Conservation (phyloP, 2,888 invertebrate species). For the Drosophila kanekoi region DNA sequence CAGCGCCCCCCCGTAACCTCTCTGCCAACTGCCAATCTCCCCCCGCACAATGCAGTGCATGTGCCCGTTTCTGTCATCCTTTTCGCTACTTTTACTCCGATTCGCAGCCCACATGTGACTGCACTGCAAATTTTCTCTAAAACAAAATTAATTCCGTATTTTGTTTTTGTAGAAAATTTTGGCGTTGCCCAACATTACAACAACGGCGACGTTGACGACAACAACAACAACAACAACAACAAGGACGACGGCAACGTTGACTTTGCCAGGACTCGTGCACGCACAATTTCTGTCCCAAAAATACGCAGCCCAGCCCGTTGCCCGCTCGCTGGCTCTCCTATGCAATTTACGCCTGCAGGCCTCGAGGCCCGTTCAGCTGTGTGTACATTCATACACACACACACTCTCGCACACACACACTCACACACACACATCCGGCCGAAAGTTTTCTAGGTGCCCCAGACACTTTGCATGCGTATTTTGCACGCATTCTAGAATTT, state of each 20-base stretch:
- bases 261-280: constrained; percentile 70
- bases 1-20: not conserved
- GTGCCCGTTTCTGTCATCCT: constrained; percentile 3
- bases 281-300: constrained; percentile 64
- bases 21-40: not conserved
- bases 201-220: constrained; percentile 58
- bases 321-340: constrained; percentile 46
- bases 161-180: constrained; percentile 80
- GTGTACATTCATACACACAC: constrained; percentile 5
- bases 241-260: constrained; percentile 59
- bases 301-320: constrained; percentile 38
- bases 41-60: not conserved
- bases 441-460: constrained; percentile 79
- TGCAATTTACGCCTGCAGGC: constrained; percentile 81
- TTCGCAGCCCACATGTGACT: constrained; percentile 52
- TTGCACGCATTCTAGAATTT: constrained; percentile 85
- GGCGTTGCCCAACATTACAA: constrained; percentile 75
- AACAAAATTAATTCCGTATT: constrained; percentile 85
- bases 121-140: constrained; percentile 83
- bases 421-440: constrained; percentile 44
- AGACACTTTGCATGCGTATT: constrained; percentile 82
- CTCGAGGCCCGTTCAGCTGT: constrained; percentile 56
- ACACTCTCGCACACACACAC: not conserved
- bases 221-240: constrained; percentile 20
- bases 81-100: constrained; percentile 20